phyloP scores from a whole-genome alignment of 2,113 vertebrate species.

The Scatophagus argus region DNA sequence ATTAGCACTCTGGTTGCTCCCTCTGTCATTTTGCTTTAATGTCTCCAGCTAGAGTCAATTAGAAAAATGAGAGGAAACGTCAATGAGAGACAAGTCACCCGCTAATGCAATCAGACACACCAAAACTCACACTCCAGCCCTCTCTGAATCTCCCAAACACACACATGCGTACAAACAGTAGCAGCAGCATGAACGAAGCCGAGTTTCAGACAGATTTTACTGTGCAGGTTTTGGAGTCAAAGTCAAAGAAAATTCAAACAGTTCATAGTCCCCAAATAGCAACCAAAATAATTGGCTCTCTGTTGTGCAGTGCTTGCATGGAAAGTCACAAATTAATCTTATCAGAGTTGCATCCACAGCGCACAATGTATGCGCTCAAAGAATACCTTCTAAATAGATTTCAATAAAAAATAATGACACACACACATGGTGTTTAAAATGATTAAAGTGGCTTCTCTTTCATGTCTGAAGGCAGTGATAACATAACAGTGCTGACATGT shows the following conservation, averaged over 20 bases:
- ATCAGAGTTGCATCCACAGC: conserved; percentile 22
- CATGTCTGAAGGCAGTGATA: conserved; percentile 6
- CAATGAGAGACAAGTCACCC: conserved; percentile 70
- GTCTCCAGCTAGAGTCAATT: conserved; percentile 78
- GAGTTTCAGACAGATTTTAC: conserved; percentile 50
- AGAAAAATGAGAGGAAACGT: conserved; percentile 79
- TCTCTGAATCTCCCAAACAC: conserved; percentile 2
- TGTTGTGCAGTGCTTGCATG: neutral
- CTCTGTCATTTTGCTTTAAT: conserved; percentile 81
- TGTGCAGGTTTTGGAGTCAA: conserved; percentile 3
- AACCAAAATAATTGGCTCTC: conserved; percentile 26
- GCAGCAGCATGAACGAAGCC: conserved; percentile 30
- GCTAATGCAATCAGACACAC: conserved; percentile 70
- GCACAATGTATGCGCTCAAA: neutral
- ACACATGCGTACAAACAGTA: conserved; percentile 43
- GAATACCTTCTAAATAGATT: conserved; percentile 1
- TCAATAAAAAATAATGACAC: conserved; percentile 15
- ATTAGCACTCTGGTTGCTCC: conserved; percentile 78
- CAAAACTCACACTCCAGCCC: conserved; percentile 23
- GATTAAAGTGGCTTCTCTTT: conserved; percentile 12
- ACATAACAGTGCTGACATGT: conserved; percentile 18
- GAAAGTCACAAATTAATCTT: conserved; percentile 9
- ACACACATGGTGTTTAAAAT: no score
- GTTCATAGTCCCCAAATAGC: conserved; percentile 13
- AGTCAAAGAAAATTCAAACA: conserved; percentile 18